Evolutionary conservation across 2,888 invertebrate species (phyloP), one percentile per base, ranked within the genome.

Genomic region (Polyommatus iphigenia): DNA sequence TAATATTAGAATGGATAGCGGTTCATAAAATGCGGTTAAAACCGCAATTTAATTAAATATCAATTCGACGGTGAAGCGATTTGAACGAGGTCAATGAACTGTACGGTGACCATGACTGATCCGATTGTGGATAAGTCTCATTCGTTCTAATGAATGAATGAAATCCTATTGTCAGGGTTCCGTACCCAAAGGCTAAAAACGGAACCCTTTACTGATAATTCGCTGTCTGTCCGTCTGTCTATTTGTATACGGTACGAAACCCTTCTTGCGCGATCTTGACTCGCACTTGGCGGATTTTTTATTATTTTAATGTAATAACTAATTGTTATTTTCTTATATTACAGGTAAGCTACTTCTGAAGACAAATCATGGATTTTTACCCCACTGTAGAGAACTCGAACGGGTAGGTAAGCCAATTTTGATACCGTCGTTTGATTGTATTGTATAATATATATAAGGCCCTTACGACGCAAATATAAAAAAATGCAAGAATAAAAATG

Each of bases 11-110:
- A 50, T 15, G 15, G 24, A 15, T 67, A 67, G 18, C 67, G 67
- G 67, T 67, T 67, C 67, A 67, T 67, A 67, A 32, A 67, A 6
- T 67, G 15, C 29, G 67, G 67, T 32, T 67, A 15, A 67, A 67
- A 67, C 67, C 29, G 32, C 67, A 29, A 7, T 67, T 67, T 29
- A 2, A 67, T 29, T 29, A 18, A 32, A 67, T 67, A 67, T 67
- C 67, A 67, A 67, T 67, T 67, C 29, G 67, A 67, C 67, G 67
- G 67, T 62, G 10, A 20, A 15, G 29, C 67, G 67, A 67, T 67
- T 67, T 67, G 67, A 67, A 29, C 29, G 18, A 67, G 67, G 67
- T 67, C 18, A 67, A 67, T 6, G 67, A 4, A 67, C 67, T 67
- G 67, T 13, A 29, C 8, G 2, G 29, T 67, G 67, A 67, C 67